A percentile compares a stretch with the other conserved stretches of the same genome.
Conservation (phyloP, 2,113 vertebrate genomes). For the Pipa parva region DNA sequence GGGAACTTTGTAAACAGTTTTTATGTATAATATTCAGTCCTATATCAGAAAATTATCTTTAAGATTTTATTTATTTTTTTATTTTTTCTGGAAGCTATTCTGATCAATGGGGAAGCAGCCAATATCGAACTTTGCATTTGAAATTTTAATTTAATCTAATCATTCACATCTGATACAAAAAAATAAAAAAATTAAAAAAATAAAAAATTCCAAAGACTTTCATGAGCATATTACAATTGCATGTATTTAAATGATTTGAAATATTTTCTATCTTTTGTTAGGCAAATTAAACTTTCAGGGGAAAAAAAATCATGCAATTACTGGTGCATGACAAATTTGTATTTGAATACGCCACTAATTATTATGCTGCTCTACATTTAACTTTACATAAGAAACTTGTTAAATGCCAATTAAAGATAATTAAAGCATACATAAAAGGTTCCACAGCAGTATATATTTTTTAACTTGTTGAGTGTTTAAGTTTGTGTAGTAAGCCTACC, state of each 20-base stretch:
- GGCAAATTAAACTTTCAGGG: conserved; percentile 24
- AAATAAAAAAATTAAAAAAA: background rate
- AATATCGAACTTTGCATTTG: background rate
- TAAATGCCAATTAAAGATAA: conserved; percentile 43
- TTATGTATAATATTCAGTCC: no score
- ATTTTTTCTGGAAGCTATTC: no score
- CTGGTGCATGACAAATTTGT: conserved; percentile 38
- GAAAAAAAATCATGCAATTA: conserved; percentile 39
- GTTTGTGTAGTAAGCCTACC: background rate
- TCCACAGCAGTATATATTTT: background rate
- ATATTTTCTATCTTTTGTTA: conserved; percentile 24
- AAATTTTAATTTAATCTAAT: conserved; percentile 2
- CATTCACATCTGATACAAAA: no score
- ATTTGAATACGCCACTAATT: conserved; percentile 41
- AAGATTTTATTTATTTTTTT: background rate
- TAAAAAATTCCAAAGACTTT: background rate
- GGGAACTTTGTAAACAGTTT: no score
- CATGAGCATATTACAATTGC: conserved; percentile 6
- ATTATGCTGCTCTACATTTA: conserved; percentile 41
- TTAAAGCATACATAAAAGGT: conserved; percentile 19
- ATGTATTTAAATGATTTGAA: conserved; percentile 12
- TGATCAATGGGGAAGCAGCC: background rate
- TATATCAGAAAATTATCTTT: no score
- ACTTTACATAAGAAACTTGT: conserved; percentile 35
- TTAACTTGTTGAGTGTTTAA: conserved; percentile 9